phyloP scores from a whole-genome alignment of 1,140 invertebrate species.

The Hormaphis cornu region DNA sequence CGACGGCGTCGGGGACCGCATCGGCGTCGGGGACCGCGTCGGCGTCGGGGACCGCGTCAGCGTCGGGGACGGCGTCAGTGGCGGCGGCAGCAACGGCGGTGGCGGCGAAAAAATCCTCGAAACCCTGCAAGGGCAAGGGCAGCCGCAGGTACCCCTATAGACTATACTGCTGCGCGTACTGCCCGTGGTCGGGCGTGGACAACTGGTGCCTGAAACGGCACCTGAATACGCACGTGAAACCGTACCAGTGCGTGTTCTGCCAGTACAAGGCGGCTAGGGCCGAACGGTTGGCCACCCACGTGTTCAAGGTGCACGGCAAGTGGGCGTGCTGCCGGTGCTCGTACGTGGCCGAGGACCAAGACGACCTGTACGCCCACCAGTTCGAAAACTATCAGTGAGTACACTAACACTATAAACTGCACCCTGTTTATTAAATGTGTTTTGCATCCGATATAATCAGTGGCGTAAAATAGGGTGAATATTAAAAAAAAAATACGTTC shows the following conservation, averaged over 20 bases:
- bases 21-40: neutral
- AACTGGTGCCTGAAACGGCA: slow-evolving; percentile 87
- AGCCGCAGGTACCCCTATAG: slow-evolving; percentile 40
- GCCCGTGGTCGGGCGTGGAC: slow-evolving; percentile 83
- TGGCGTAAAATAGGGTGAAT: neutral
- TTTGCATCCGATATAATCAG: neutral
- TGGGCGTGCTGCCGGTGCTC: slow-evolving; percentile 76
- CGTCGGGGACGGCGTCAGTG: neutral
- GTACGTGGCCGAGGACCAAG: slow-evolving; percentile 70
- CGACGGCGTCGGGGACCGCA: neutral
- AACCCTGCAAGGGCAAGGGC: slow-evolving; percentile 10
- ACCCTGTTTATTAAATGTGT: neutral
- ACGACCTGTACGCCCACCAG: slow-evolving; percentile 64
- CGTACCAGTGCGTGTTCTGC: slow-evolving; percentile 76
- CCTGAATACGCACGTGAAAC: slow-evolving; percentile 83
- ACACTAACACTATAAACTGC: slow-evolving; percentile 21
- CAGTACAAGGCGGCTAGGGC: slow-evolving; percentile 83
- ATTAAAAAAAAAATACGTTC: neutral
- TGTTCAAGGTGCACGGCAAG: slow-evolving; percentile 83
- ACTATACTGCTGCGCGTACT: slow-evolving; percentile 73
- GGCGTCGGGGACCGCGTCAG: neutral
- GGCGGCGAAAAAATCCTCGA: neutral
- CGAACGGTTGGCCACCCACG: slow-evolving; percentile 75
- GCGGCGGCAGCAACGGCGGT: neutral
- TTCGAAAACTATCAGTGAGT: slow-evolving; percentile 49